Percentiles rank a stretch among this genome's conserved stretches.
phyloP scores from a whole-genome alignment of 2,113 vertebrate species.

The Azemiops feae region DNA sequence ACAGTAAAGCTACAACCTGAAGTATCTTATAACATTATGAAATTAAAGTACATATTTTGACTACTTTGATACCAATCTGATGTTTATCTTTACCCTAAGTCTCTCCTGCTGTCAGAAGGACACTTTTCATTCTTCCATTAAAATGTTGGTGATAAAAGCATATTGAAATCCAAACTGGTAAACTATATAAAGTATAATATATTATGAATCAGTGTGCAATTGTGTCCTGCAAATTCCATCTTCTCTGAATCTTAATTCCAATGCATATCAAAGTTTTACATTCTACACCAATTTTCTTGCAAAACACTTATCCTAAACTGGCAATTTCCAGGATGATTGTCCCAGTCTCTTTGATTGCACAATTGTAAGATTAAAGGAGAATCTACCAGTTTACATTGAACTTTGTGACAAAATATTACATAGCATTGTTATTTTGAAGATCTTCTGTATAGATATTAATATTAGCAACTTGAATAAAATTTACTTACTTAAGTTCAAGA shows the following conservation, averaged over 20 bases:
- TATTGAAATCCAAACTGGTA: neutral
- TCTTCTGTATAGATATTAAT: neutral
- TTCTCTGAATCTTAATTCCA: neutral
- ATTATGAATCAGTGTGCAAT: neutral
- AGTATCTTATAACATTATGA: conserved; percentile 6
- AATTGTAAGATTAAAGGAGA: neutral
- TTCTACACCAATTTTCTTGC: neutral
- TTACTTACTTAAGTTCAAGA: neutral
- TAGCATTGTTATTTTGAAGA: neutral
- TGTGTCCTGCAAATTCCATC: neutral
- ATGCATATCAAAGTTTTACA: neutral
- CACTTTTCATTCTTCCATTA: neutral
- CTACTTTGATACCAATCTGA: no score
- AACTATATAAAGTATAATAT: neutral
- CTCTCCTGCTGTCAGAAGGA: neutral
- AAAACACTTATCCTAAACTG: neutral
- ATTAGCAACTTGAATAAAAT: neutral
- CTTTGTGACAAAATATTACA: neutral
- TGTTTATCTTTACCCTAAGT: neutral
- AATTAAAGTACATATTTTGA: neutral
- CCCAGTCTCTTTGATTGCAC: neutral
- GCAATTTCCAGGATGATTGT: neutral
- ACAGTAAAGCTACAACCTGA: neutral
- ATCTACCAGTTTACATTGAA: neutral
- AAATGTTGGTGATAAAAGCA: neutral